Evolutionary conservation across 2,113 vertebrate genomes (phyloP), one percentile per base, ranked within the genome.

Genomic region (Panurus biarmicus): DNA sequence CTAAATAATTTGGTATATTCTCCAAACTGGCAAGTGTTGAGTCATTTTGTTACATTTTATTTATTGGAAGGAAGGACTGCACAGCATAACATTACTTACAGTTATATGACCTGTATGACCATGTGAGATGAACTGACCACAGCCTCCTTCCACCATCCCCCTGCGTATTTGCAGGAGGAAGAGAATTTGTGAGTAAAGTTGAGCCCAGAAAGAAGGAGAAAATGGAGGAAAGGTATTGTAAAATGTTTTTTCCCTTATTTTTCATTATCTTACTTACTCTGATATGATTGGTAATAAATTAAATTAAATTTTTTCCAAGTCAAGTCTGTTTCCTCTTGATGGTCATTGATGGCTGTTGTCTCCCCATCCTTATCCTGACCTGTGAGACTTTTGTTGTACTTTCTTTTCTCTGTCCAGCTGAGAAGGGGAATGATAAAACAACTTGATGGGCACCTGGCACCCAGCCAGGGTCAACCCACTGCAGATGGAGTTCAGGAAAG

Each of bases 81-180:
- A 31, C 33, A 51, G n/a, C 10, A 7, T 51, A 58, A n/a, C 6
- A 5, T n/a, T 31, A 9, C 7, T 50, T 71, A 28, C 1, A 51
- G 12, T 28, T 67, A 15, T n/a, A 36, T 70, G 33, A 54, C 24
- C 33, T 58, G 7, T 53, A 47, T 35, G 33, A 56, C 10, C 26
- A 29, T 0, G 1, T 21, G n/a, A 40, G 35, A 36, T 61, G 25
- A 36, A 42, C 22, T 36, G 38, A 62, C 21, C 12, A 9, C 36
- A 62, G 26, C 9, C 7, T 17, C 17, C 12, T 66, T 62, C 64
- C 7, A 29, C 14, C 6, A 14, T 29, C 8, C 1, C 16, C 17
- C 44, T 62, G 40, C 0, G 0, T 29, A 1, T 5, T 29, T 40
- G 38, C 8, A 31, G 14, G 12, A 56, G 14, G n/a, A 20, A 45